These are phyloP conservation scores for Lithophane leautieri DNA, from an alignment of 2,888 invertebrate species.

Conservation along the genomic window DNA sequence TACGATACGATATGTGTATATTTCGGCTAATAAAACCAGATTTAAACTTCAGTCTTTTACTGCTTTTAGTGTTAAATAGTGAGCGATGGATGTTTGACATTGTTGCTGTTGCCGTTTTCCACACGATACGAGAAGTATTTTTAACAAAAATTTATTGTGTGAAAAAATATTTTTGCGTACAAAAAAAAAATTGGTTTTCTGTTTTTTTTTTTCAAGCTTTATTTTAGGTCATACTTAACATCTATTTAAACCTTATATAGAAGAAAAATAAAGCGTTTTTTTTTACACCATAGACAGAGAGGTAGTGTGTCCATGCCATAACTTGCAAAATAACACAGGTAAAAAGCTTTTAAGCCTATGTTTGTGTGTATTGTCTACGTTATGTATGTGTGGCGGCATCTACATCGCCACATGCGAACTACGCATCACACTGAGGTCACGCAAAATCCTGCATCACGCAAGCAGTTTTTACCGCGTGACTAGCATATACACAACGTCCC, in stretches of 20 bases:
- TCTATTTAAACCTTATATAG: background rate
- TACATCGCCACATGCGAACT: background rate
- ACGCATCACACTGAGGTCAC: background rate
- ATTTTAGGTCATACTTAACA: background rate
- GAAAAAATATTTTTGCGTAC: background rate
- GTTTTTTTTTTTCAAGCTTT: background rate
- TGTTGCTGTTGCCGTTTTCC: slow-evolving; percentile 2
- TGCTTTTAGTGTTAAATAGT: background rate
- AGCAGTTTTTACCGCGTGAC: background rate
- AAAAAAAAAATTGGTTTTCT: background rate
- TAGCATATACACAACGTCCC: background rate
- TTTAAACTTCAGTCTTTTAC: slow-evolving; percentile 23
- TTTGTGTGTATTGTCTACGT: background rate
- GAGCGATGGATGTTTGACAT: background rate
- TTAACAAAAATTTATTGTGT: background rate
- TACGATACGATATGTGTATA: background rate
- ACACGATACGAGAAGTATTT: background rate
- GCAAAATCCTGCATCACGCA: too few species aligned
- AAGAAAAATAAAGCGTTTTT: background rate
- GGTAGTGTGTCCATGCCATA: background rate
- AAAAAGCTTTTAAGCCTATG: background rate
- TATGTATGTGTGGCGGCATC: background rate
- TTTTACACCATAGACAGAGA: background rate
- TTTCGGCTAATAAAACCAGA: slow-evolving; percentile 21
- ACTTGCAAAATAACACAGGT: background rate